Evolutionary conservation across 1,140 invertebrate species (phyloP), one percentile per base, ranked within the genome.

Genomic region (Trichomalopsis sarcophagae): DNA sequence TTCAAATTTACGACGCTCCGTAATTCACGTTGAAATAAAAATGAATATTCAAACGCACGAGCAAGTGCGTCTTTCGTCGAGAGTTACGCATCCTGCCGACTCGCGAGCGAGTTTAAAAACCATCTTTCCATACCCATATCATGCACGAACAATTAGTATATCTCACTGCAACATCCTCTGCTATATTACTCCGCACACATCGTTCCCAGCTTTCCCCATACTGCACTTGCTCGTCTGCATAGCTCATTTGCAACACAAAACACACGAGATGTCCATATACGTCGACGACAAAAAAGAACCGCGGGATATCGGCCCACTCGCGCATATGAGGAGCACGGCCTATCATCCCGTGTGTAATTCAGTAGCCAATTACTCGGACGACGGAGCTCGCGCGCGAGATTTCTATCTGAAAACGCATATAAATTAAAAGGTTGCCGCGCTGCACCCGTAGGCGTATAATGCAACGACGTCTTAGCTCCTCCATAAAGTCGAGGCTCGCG

Each of bases 341-440:
- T 79, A 80, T 84, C 84, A 30, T 30, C 14, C 47, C 66, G 81
- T 80, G 81, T 83, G 85, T 82, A 83, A 86, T 79, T 86, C 81
- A 86, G 85, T 82, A 79, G 85, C 85, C 85, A 86, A 86, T 86
- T 86, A 86, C 85, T 86, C 85, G 81, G 76, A 30, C 68, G 84
- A 86, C 74, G 73, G 40, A 2, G 30, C 36, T 9, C 73, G 21
- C 71, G 23, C 44, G 23, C 74, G 30, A 85, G 81, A 86, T 86
- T 86, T 73, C 81, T 86, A 82, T 86, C 84, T 77, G 9, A 66
- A 81, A 71, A 71, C 47, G 79, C 71, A 81, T 68, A 79, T 74
- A 69, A 36, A 36, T 36, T 33, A 47, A 73, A 17, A 66, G 62
- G 2, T 68, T 47, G 9, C 11, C 13, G 44, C 13, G 44, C 44